Base-by-base conservation (phyloP, 1,140 invertebrate species). In the Brachionus paranguensis region DNA sequence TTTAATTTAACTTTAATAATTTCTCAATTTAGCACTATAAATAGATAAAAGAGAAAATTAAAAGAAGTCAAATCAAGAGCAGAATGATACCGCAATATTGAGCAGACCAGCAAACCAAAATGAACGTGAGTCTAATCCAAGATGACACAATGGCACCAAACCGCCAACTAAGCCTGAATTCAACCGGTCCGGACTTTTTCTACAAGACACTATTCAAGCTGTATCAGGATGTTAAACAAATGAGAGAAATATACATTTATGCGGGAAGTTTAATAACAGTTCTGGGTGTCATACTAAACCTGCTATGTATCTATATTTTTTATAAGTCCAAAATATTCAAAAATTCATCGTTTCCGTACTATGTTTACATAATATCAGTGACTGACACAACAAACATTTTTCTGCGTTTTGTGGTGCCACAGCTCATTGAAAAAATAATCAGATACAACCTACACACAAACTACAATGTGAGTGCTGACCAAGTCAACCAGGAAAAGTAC, bases 271-370 rank as follows among this genome's bases (percentile, higher is more conserved):
- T 81, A 17, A 64, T 81, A 45, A 81, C 78, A 4, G 37, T 68
- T 0, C 11, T 81, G 8, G 78, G 78, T 5, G 10, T 45, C 17
- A 45, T 60, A 10, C 41, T 81, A 81, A 81, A 81, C 14, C 11
- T 41, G 3, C 24, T 81, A 12, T 81, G 78, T 47, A 81, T 81
- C n/a, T 60, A 55, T 3, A 81, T 81, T 20, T 81, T 81, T 37
- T 81, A 81, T 33, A 81, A 81, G 37, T 81, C 78, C 3, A 81
- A 60, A 60, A 81, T 81, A 64, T 81, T 81, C 60, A 53, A 55
- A 3, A 81, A 81, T 24, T 45, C 37, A 41, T 81, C 78, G 12
- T 81, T 81, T 81, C 78, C 53, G n/a, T 64, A 45, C 43, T 81
- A 81, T 81, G 78, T 81, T 11, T 81, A 81, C 24, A 37, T 81